phyloP scores from a whole-genome alignment of 2,888 invertebrate genomes.

The Exocentrus adspersus region DNA sequence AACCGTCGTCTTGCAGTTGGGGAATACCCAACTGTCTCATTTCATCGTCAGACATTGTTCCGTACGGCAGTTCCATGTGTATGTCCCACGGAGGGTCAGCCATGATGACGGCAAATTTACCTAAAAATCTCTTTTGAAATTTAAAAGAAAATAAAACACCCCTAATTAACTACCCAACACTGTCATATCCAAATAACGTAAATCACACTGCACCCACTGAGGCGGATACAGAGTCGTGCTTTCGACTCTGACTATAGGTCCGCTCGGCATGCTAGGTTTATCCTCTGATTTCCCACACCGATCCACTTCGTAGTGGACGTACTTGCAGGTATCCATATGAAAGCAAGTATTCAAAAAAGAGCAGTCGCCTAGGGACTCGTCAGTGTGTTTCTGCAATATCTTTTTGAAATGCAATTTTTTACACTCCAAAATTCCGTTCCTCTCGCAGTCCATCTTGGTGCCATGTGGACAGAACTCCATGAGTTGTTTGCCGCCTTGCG shows the following conservation, averaged over 20 bases:
- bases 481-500: constrained; percentile 91
- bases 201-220: constrained; percentile 98
- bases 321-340: constrained; percentile 99
- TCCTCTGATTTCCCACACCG: constrained; percentile 69
- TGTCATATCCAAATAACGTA: constrained; percentile 90
- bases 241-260: constrained; percentile 55
- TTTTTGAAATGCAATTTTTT: constrained; percentile 95
- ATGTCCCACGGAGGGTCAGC: constrained; percentile 99
- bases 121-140: constrained; percentile 57
- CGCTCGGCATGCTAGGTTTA: constrained; percentile 51
- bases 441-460: constrained; percentile 87
- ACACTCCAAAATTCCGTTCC: constrained; percentile 71
- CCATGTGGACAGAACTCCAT: constrained; percentile 98
- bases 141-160: neutral
- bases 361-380: constrained; percentile 79
- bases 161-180: constrained; percentile 71
- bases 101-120: constrained; percentile 99
- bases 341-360: constrained; percentile 98
- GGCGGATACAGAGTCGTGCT: constrained; percentile 82
- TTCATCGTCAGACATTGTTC: constrained; percentile 98
- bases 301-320: constrained; percentile 98
- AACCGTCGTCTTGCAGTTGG: constrained; percentile 92
- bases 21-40: constrained; percentile 96
- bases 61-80: constrained; percentile 98
- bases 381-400: constrained; percentile 96